A percentile compares a stretch with the other conserved stretches of the same genome.
phyloP scores from a whole-genome alignment of 1,140 invertebrate species.

The Eriocheir sinensis region DNA sequence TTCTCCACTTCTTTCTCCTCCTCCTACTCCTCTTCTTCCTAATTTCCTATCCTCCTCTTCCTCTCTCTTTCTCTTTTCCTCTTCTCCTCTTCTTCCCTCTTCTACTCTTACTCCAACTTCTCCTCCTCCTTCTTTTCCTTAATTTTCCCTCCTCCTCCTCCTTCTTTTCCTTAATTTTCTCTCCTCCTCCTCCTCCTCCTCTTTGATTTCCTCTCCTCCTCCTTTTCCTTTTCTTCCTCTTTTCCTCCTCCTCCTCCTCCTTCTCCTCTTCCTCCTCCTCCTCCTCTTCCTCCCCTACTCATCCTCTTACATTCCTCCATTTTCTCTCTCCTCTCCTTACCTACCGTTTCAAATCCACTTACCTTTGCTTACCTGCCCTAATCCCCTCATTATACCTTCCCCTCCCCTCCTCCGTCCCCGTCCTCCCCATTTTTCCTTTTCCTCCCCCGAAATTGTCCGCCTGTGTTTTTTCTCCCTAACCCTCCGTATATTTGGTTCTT shows the following conservation, averaged over 20 bases:
- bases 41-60: background rate
- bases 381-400: background rate
- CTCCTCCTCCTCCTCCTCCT: too few relatives aligned
- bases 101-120: background rate
- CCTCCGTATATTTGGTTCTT: background rate
- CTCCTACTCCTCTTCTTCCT: background rate
- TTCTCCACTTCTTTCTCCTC: background rate
- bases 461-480: background rate
- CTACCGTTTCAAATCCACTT: background rate
- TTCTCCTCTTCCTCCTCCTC: background rate
- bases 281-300: background rate
- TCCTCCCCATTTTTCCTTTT: background rate
- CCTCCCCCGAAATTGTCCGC: background rate
- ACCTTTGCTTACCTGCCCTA: background rate
- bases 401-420: background rate
- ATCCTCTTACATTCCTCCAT: background rate
- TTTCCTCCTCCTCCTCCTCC: background rate
- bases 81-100: background rate
- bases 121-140: background rate
- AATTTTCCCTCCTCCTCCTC: background rate
- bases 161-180: background rate
- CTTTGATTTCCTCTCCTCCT: background rate
- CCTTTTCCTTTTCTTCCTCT: background rate
- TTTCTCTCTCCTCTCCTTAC: too few relatives aligned
- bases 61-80: background rate